phyloP scores from a whole-genome alignment of 2,113 vertebrate species.

The Corvus cornix region DNA sequence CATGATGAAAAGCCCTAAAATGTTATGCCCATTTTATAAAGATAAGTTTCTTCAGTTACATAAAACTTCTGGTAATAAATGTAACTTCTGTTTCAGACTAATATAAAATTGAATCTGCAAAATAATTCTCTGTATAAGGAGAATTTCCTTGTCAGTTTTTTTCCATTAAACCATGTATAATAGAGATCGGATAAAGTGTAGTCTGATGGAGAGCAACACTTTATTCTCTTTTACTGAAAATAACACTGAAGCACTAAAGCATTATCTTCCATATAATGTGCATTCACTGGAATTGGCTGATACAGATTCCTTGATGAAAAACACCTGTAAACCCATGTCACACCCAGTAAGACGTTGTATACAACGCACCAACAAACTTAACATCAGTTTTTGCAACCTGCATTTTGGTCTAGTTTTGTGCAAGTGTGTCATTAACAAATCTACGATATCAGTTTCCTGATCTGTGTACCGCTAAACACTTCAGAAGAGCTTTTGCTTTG shows the following conservation, averaged over 20 bases:
- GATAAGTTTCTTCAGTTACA: neutral
- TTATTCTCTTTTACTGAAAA: neutral
- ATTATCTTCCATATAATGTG: neutral
- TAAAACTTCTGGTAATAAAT: neutral
- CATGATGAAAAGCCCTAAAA: neutral
- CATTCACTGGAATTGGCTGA: neutral
- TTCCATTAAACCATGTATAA: neutral
- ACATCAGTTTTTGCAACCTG: neutral
- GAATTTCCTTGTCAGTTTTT: neutral
- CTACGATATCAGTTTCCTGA: neutral
- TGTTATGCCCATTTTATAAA: neutral
- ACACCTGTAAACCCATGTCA: neutral
- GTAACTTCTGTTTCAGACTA: neutral
- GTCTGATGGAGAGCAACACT: neutral
- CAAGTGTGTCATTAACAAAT: neutral
- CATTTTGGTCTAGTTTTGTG: neutral
- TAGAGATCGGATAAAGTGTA: neutral
- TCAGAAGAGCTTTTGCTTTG: neutral
- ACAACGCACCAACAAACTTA: neutral
- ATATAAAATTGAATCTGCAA: neutral
- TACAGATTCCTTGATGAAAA: conserved; percentile 36
- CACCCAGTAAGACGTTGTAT: neutral
- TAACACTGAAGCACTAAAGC: neutral
- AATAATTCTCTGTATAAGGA: neutral
- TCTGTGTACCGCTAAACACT: neutral